Evolutionary conservation across 2,888 invertebrate genomes (phyloP).

Genomic region (Falcaria lacertinaria): DNA sequence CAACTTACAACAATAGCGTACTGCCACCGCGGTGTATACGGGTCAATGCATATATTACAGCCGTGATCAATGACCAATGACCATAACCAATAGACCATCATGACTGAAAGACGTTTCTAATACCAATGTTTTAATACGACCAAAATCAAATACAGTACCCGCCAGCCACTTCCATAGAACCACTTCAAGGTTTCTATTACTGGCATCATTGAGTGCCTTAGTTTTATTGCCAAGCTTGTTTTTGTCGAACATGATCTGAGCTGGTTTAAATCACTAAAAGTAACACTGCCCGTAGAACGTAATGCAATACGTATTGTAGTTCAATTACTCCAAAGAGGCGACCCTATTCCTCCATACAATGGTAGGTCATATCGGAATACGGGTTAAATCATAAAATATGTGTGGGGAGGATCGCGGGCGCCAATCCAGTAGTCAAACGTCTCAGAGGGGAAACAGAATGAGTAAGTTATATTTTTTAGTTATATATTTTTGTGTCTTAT

Average conservation of each 20-base stretch:
- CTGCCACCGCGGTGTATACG: slow-evolving; percentile 26
- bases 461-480: no score
- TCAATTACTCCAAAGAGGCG: slow-evolving; percentile 11
- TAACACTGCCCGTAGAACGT: no score
- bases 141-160: neutral
- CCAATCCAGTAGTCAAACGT: slow-evolving; percentile 40
- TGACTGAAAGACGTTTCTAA: slow-evolving; percentile 4
- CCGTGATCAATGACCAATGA: slow-evolving; percentile 31
- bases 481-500: no score
- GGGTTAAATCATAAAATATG: slow-evolving; percentile 57
- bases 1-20: slow-evolving; percentile 41
- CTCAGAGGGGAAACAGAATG: slow-evolving; percentile 40
- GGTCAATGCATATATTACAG: slow-evolving; percentile 44
- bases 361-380: slow-evolving; percentile 49
- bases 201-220: no score
- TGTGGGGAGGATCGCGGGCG: slow-evolving; percentile 42
- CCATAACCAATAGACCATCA: slow-evolving; percentile 8
- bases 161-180: neutral
- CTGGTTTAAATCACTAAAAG: no score
- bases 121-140: slow-evolving; percentile 1
- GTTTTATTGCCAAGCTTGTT: no score
- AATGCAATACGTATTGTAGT: no score
- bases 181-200: neutral
- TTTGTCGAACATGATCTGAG: no score
- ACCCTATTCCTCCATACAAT: slow-evolving; percentile 36